Evolutionary conservation across 2,888 invertebrate species (phyloP).

Genomic region (Cheilosia urbana): DNA sequence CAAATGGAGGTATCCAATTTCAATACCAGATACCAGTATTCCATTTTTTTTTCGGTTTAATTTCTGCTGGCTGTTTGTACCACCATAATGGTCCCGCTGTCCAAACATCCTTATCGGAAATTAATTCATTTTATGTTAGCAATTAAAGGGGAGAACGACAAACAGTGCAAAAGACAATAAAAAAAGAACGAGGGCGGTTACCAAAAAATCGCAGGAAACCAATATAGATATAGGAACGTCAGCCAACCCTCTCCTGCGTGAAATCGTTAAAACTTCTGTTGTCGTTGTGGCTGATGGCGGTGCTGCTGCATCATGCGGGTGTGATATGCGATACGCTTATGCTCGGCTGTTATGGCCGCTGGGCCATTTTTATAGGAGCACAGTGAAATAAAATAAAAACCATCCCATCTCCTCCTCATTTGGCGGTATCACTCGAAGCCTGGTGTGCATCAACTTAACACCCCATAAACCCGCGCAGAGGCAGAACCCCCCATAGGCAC

Average conservation of each 20-base stretch:
- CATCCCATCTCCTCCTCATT: not conserved
- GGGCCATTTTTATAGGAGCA: slow-evolving; percentile 55
- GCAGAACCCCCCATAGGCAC: not conserved
- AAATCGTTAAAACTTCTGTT: slow-evolving; percentile 50
- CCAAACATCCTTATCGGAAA: slow-evolving; percentile 74
- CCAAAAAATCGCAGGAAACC: slow-evolving; percentile 35
- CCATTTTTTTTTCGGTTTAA: not conserved
- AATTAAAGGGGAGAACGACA: slow-evolving; percentile 60
- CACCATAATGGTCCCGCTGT: slow-evolving; percentile 50
- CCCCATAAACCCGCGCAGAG: slow-evolving; percentile 62
- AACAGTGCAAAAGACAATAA: not conserved
- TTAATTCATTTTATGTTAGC: slow-evolving; percentile 72
- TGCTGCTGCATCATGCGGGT: slow-evolving; percentile 49
- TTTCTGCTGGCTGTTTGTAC: slow-evolving; percentile 26
- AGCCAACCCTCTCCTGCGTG: slow-evolving; percentile 11
- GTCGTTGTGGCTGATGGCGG: not conserved
- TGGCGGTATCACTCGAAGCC: not conserved
- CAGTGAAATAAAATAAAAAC: slow-evolving; percentile 15
- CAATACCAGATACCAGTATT: slow-evolving; percentile 14
- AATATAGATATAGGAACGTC: slow-evolving; percentile 29
- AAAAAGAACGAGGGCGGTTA: slow-evolving; percentile 7
- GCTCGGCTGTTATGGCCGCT: slow-evolving; percentile 41
- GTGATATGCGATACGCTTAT: slow-evolving; percentile 49
- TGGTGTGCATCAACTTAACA: slow-evolving; percentile 65
- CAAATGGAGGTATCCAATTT: slow-evolving; percentile 55